Evolutionary conservation across 2,113 vertebrate genomes (phyloP).

Genomic region (Barnardius zonarius): DNA sequence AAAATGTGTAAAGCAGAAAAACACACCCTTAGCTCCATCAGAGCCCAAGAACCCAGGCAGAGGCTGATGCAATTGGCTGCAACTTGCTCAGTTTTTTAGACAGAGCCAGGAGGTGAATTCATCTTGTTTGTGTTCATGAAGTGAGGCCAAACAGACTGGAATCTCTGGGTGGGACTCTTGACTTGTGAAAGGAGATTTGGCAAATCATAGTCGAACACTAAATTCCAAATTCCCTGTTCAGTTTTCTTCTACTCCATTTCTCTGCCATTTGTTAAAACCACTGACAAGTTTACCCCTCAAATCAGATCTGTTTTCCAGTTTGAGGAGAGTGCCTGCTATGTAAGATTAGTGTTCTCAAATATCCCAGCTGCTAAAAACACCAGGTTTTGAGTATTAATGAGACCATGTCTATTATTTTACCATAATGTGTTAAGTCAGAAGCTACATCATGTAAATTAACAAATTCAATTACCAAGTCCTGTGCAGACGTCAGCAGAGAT

Average conservation of each 20-base stretch:
- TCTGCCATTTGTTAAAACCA: not conserved
- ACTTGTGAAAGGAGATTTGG: not conserved
- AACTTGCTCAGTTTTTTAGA: not conserved
- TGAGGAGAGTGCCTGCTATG: not conserved
- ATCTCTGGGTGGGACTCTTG: not conserved
- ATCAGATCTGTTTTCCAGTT: not conserved
- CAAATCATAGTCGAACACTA: not conserved
- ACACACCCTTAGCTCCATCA: not conserved
- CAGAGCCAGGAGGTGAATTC: not conserved
- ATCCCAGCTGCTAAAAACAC: not conserved
- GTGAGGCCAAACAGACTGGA: not conserved
- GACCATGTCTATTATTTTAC: not conserved
- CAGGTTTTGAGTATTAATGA: not conserved
- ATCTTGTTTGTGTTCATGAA: not conserved
- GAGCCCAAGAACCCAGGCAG: not conserved
- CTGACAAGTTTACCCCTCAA: not conserved
- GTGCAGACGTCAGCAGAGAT: not conserved
- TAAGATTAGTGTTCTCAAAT: not conserved
- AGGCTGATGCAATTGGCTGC: constrained; percentile 24
- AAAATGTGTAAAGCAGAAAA: not conserved
- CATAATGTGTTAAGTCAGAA: not conserved
- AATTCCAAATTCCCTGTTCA: not conserved
- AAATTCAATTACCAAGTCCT: not conserved
- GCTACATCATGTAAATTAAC: not conserved
- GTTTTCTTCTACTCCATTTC: not conserved